Evolutionary conservation across 2,888 invertebrate species (phyloP), one percentile per base, ranked within the genome.

Genomic region (Mesoligia furuncula): DNA sequence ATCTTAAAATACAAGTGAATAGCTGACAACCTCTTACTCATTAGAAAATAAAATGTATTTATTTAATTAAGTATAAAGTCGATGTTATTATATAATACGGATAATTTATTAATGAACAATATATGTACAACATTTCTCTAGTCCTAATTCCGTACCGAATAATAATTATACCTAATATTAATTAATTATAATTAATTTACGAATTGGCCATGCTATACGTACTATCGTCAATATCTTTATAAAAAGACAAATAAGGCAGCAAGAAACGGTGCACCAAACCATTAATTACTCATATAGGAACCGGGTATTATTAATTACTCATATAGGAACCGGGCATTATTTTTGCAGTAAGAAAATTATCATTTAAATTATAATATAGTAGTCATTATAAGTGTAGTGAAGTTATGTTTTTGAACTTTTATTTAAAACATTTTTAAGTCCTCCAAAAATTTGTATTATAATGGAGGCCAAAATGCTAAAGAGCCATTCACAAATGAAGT

Each of bases 1-100:
- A 42, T 31, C 13, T 51, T 27, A 13, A 31, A 48, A 54, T 13
- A 36, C 24, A 39, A 7, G 8, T n/a, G n/a, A 54, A 74, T 62
- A 36, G 1, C 2, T 39, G 59, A 54, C 36, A 69, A 81, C 81
- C 65, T 65, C 57, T 75, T 81, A 76, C 59, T 76, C 69, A 61
- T 45, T 76, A 65, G 45, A 36, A 68, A 36, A 59, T 15, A 9
- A n/a, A 9, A 17, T 27, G 7, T 9, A 13, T 17, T 2, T 36
- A 20, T 61, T 59, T 36, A n/a, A 45, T 42, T 42, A 69, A 24
- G 1, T 51, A 24, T 36, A 9, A 13, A 61, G 0, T 39, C 8
- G 0, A 57, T 27, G 1, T 11, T 9, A 9, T 6, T 31, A 42
- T n/a, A 6, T 17, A 15, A 65, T 57, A 59, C 39, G n/a, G 5